Base-by-base conservation (phyloP, 1,140 invertebrate species). In the Trachymyrmex cornetzi region DNA sequence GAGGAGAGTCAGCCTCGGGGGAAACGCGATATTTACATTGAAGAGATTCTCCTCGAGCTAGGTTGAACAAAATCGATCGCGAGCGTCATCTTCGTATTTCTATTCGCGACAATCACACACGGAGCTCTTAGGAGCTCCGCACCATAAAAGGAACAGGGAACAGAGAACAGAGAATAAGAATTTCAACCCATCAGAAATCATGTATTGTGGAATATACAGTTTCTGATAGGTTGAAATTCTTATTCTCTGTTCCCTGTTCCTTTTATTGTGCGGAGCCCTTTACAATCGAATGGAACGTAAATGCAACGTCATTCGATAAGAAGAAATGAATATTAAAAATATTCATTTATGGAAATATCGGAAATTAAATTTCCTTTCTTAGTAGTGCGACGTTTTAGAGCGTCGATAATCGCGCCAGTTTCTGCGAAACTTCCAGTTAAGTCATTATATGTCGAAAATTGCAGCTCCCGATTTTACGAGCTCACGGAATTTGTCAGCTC, bases 21-120 rank as follows among this genome's bases (percentile, higher is more conserved):
- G 80, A 72, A 90, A 90, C 87, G 75, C 85, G 88, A 90, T 92
- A 92, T 92, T 89, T 90, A 90, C 86, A 89, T 89, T 82, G 48
- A 48, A 50, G 38, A 69, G 66, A 61, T 87, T 67, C 67, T 74
- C 59, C 22, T 63, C 66, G 27, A 67, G 22, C 80, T 71, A 50
- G 12, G 34, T 34, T 48, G n/a, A 48, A 57, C 50, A 66, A 85
- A 85, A 66, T 77, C 61, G 82, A 77, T 85, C 82, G 71, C 55
- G 64, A 66, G 22, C 66, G 38, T 72, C 27, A 14, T 9, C 44
- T 44, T 44, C 55, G 22, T 22, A 30, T 74, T 61, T 48, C 27
- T 84, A 71, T 50, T 44, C 67, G 16, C 19, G 34, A 44, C 79
- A 44, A 69, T 69, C 53, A 34, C 38, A n/a, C 14, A 3, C 38